A percentile compares a stretch with the other conserved stretches of the same genome.
These are phyloP conservation scores for Drosophila santomea DNA, from an alignment of 1,140 invertebrate genomes.

Conservation along the genomic window DNA sequence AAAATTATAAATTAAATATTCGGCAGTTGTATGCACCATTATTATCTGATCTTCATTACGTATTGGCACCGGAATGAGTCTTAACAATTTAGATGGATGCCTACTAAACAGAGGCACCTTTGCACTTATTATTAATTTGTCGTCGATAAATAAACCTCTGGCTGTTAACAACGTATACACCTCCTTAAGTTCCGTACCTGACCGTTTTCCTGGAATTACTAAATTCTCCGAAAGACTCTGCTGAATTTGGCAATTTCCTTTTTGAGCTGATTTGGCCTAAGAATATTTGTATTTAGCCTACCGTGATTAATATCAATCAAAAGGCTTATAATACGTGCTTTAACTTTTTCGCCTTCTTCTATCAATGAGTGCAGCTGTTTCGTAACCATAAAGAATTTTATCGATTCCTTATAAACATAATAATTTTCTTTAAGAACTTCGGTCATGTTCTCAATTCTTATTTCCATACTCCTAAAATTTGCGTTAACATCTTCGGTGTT, in stretches of 20 bases:
- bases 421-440: no score
- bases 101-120: constrained; percentile 7
- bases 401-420: no score
- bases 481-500: no score
- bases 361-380: not conserved
- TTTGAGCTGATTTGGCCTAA: not conserved
- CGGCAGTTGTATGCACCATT: not conserved
- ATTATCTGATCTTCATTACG: not conserved
- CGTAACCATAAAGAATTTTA: no score
- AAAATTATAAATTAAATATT: constrained; percentile 10
- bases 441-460: no score
- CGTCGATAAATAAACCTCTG: not conserved
- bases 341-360: not conserved
- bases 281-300: no score
- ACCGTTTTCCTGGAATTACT: no score
- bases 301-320: not conserved
- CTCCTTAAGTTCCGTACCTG: no score
- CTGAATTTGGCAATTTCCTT: not conserved
- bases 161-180: not conserved
- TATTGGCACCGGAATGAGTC: not conserved
- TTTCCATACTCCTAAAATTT: no score
- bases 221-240: no score
- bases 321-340: not conserved
- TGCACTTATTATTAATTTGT: not conserved
- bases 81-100: not conserved